Evolutionary conservation across 1,140 invertebrate genomes (phyloP).

Genomic region (Spodoptera frugiperda): DNA sequence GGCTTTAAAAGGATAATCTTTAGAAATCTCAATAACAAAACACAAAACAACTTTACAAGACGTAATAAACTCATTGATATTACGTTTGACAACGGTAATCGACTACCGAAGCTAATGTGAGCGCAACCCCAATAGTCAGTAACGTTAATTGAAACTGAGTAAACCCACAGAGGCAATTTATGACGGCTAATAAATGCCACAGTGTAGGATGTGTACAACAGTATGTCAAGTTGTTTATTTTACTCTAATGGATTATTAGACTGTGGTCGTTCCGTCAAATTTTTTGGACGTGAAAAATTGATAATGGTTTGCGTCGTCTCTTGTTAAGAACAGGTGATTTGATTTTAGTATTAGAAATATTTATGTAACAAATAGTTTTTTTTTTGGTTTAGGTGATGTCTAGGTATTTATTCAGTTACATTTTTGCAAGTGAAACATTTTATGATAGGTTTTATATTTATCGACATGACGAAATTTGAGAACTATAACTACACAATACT

Average conservation of each 20-base stretch:
- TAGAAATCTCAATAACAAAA: neutral
- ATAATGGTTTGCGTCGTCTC: neutral
- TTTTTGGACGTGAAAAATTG: slow-evolving; percentile 20
- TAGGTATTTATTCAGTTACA: no score
- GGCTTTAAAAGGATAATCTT: no score
- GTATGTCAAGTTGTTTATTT: slow-evolving; percentile 64
- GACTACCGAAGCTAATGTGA: slow-evolving; percentile 43
- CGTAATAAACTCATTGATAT: slow-evolving; percentile 9
- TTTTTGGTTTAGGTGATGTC: no score
- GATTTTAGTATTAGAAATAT: no score
- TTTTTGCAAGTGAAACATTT: no score
- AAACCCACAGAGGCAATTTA: slow-evolving; percentile 72
- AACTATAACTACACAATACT: no score
- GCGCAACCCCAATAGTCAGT: slow-evolving; percentile 52
- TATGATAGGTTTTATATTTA: no score
- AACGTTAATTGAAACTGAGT: slow-evolving; percentile 72
- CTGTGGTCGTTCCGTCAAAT: slow-evolving; percentile 25
- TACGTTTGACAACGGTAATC: slow-evolving; percentile 36
- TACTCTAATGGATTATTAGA: slow-evolving; percentile 56
- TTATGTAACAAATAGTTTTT: no score
- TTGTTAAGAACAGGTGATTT: neutral
- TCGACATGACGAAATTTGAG: no score
- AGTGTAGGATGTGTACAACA: slow-evolving; percentile 54
- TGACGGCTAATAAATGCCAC: slow-evolving; percentile 71
- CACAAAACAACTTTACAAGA: neutral